These are phyloP conservation scores for Ceratosolen solmsi DNA, from an alignment of 1,140 invertebrate genomes.

Conservation along the genomic window DNA sequence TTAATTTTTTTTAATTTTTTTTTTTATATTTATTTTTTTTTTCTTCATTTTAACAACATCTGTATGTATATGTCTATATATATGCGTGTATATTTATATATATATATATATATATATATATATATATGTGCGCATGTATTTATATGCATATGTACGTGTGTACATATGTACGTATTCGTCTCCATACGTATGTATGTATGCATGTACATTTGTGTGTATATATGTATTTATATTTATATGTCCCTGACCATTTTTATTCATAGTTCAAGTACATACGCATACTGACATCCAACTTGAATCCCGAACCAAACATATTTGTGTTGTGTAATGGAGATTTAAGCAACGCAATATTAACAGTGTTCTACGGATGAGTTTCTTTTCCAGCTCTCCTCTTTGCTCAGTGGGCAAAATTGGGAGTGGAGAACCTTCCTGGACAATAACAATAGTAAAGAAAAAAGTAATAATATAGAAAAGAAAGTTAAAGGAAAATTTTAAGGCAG, in stretches of 20 bases:
- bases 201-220: not conserved
- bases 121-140: not conserved
- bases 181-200: not conserved
- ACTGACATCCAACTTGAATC: slow-evolving; percentile 65
- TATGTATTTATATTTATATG: slow-evolving; percentile 60
- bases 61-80: too few species aligned
- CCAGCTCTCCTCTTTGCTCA: slow-evolving; percentile 91
- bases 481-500: slow-evolving; percentile 57
- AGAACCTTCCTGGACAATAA: slow-evolving; percentile 68
- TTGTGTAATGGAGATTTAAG: slow-evolving; percentile 41
- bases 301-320: slow-evolving; percentile 51
- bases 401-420: slow-evolving; percentile 80
- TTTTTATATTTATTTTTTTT: not conserved
- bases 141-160: too few species aligned
- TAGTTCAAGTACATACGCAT: slow-evolving; percentile 63
- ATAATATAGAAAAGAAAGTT: slow-evolving; percentile 54
- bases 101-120: not conserved
- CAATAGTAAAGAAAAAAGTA: slow-evolving; percentile 32
- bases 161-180: not conserved
- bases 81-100: not conserved
- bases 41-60: too few species aligned
- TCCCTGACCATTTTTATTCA: slow-evolving; percentile 70
- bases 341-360: slow-evolving; percentile 56
- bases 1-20: not conserved
- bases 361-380: slow-evolving; percentile 77